Base-by-base conservation (phyloP, 64 coral and sea anemone genomes). In the Porites australiensis region DNA sequence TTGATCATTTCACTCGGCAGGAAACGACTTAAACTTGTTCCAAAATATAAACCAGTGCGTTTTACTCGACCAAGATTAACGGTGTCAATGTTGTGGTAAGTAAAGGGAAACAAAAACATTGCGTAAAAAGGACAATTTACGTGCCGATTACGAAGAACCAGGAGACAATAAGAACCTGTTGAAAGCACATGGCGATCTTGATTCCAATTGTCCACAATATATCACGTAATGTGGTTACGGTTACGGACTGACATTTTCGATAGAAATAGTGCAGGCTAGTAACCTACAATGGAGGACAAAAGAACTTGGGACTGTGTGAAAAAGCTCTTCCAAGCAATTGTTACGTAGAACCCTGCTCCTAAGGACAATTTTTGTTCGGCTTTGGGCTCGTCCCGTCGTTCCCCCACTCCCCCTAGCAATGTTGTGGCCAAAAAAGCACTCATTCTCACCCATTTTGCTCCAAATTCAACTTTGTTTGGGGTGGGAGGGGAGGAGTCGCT, bases 201-300 rank as follows among this genome's bases (percentile, higher is more conserved):
- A 60, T 60, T 60, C 58, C 58, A 67, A 67, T 0, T 67, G 64
- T 2, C 64, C 4, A 67, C 64, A 67, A 67, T 67, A 67, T 67
- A 67, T 67, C 64, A 67, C 64, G 64, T 67, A 3, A 67, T 60
- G 58, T 67, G 21, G 64, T 3, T 67, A 67, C 64, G 64, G 64
- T 67, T 67, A 67, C 64, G 13, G 64, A 67, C 18, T n/a, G 21
- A 67, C 15, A 67, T 67, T 19, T 13, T 19, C 64, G 13, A 67
- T 67, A 67, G 64, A 13, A 67, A 67, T 67, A 67, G 64, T 67
- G 64, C 64, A 67, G 64, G 64, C 64, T 67, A 67, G 64, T 67
- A 67, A 3, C 64, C 64, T 67, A 67, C n/a, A n/a, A n/a, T n/a
- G n/a, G n/a, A n/a, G n/a, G n/a, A n/a, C n/a, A n/a, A n/a, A n/a